These are phyloP conservation scores for Antechinus stuartii DNA, from an alignment of 2,113 vertebrate species.

Conservation along the genomic window DNA sequence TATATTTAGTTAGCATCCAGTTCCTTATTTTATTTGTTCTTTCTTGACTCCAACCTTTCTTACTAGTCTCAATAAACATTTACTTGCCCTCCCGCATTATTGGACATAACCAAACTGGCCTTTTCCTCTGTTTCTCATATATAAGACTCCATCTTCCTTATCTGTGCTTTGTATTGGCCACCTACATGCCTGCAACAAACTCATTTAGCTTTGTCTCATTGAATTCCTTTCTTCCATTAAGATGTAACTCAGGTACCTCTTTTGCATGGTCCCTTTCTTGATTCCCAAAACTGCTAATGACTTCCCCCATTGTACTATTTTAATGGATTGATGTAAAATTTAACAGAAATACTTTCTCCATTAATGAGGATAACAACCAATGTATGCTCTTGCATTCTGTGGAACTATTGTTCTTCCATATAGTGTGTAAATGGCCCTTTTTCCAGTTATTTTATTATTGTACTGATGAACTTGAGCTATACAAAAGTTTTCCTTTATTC, in stretches of 20 bases:
- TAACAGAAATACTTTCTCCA: background rate
- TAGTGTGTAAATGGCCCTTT: too few relatives aligned
- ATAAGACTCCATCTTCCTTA: background rate
- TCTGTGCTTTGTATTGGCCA: background rate
- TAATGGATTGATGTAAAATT: background rate
- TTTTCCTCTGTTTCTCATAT: background rate
- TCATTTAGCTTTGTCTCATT: background rate
- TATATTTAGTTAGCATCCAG: background rate
- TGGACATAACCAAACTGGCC: background rate
- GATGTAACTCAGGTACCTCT: background rate
- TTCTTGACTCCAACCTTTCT: background rate
- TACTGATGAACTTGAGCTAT: too few relatives aligned
- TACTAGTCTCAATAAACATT: background rate
- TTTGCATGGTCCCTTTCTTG: background rate
- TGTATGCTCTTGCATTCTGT: too few relatives aligned
- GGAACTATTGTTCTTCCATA: too few relatives aligned
- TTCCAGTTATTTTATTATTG: too few relatives aligned
- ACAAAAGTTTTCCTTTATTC: too few relatives aligned
- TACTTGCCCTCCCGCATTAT: background rate
- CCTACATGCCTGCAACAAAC: background rate
- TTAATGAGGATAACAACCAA: background rate
- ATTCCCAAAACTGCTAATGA: background rate
- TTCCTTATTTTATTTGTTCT: background rate
- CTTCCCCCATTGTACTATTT: background rate
- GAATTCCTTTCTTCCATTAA: background rate